phyloP scores from a whole-genome alignment of 2,113 vertebrate genomes.

The Barnardius zonarius region DNA sequence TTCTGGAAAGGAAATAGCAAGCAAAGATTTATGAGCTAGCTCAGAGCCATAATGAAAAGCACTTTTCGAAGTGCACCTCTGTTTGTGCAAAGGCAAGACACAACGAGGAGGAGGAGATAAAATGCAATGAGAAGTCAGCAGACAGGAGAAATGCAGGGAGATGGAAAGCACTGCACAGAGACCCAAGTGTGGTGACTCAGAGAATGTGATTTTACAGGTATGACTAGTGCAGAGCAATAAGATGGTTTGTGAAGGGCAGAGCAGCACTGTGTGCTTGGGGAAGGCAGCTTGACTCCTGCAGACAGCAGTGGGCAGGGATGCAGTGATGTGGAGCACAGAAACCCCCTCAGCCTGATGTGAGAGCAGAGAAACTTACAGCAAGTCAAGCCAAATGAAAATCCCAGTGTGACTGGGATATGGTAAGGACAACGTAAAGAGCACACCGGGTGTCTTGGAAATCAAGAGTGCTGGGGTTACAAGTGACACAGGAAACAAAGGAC shows the following conservation, averaged over 20 bases:
- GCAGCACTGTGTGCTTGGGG: rapidly evolving
- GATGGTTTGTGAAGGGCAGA: not conserved
- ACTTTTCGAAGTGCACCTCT: not conserved
- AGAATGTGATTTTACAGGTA: not conserved
- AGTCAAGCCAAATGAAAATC: not conserved
- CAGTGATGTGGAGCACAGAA: not conserved
- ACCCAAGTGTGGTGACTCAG: not conserved
- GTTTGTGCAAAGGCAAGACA: not conserved
- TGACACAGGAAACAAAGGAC: not conserved
- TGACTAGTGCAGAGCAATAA: not conserved
- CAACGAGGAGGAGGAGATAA: not conserved
- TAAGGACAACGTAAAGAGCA: not conserved
- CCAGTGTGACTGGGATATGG: rapidly evolving
- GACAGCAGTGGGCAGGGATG: not conserved
- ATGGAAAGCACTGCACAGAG: not conserved
- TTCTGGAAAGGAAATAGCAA: not conserved
- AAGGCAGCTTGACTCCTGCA: not conserved
- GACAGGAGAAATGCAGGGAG: not conserved
- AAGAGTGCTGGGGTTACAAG: not conserved
- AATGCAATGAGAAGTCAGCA: not conserved
- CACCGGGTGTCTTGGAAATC: not conserved
- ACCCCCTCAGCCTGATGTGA: not conserved
- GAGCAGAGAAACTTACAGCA: not conserved
- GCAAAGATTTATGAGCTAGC: not conserved
- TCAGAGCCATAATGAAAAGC: not conserved